Evolutionary conservation across 2,888 invertebrate species (phyloP).

Genomic region (Leptinotarsa tumamoca): DNA sequence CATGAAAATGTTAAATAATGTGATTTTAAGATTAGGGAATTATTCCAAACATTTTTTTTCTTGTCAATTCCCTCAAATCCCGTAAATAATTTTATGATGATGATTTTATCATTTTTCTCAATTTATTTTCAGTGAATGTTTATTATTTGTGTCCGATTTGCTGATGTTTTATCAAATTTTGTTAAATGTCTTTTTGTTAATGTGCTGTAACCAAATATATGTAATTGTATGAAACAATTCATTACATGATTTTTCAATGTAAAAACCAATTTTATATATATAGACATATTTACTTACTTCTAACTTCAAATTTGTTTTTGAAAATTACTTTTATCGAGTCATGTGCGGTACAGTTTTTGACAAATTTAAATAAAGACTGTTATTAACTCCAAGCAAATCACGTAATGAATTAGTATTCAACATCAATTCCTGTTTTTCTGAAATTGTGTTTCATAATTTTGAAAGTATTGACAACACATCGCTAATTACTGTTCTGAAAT

Average conservation of each 20-base stretch:
- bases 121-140: background rate
- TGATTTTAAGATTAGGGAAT: background rate
- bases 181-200: background rate
- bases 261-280: no score
- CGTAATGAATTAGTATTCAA: background rate
- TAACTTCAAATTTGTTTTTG: background rate
- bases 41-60: background rate
- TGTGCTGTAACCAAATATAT: conserved; percentile 5
- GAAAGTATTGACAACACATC: no score
- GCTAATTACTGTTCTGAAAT: background rate
- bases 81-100: background rate
- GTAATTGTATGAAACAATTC: background rate
- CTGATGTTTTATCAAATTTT: background rate
- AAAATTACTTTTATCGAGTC: no score
- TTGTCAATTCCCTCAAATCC: background rate
- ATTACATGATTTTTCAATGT: background rate
- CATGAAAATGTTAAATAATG: conserved; percentile 1
- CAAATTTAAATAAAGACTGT: no score
- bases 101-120: background rate
- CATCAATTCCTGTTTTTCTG: background rate
- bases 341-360: no score
- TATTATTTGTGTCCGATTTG: background rate
- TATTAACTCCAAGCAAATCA: background rate
- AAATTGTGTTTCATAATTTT: no score
- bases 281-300: no score